These are phyloP conservation scores for Philypnodon macrostomus DNA, from an alignment of 2,797 vertebrate genomes.

Conservation along the genomic window DNA sequence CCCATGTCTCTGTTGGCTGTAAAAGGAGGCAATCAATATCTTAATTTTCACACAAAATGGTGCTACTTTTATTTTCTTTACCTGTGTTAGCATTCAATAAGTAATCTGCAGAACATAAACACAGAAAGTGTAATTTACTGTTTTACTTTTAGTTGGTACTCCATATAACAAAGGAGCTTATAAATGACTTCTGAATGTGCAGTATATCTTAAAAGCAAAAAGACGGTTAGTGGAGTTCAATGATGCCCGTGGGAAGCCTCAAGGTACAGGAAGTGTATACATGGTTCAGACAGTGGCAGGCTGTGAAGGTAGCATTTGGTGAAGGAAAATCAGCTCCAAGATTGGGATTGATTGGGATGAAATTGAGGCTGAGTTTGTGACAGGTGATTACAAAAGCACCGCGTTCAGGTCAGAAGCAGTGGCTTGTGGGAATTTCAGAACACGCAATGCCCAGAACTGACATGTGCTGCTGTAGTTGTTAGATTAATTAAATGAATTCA, in stretches of 20 bases:
- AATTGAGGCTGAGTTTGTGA: conserved; percentile 3
- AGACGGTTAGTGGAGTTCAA: not conserved
- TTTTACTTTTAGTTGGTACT: too few relatives aligned
- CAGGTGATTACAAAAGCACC: conserved; percentile 8
- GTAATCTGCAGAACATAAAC: too few relatives aligned
- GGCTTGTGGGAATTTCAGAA: not conserved
- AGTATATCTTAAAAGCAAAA: too few relatives aligned
- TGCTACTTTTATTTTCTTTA: too few relatives aligned
- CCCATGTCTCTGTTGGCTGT: too few relatives aligned
- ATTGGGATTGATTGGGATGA: conserved; percentile 1
- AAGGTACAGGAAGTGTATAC: not conserved
- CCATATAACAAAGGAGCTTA: too few relatives aligned
- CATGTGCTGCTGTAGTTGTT: not conserved
- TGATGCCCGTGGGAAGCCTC: not conserved
- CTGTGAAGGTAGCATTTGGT: not conserved
- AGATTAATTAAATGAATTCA: too few relatives aligned
- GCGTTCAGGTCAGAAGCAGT: not conserved
- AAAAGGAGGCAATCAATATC: too few relatives aligned
- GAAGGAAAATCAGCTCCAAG: conserved; percentile 1
- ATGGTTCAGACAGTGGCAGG: not conserved
- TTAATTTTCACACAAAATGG: too few relatives aligned
- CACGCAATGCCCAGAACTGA: not conserved
- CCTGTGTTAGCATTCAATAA: too few relatives aligned
- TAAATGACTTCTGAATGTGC: too few relatives aligned
- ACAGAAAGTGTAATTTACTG: too few relatives aligned